These are phyloP conservation scores for Emmelina monodactyla DNA, from an alignment of 2,888 invertebrate genomes.

Conservation along the genomic window DNA sequence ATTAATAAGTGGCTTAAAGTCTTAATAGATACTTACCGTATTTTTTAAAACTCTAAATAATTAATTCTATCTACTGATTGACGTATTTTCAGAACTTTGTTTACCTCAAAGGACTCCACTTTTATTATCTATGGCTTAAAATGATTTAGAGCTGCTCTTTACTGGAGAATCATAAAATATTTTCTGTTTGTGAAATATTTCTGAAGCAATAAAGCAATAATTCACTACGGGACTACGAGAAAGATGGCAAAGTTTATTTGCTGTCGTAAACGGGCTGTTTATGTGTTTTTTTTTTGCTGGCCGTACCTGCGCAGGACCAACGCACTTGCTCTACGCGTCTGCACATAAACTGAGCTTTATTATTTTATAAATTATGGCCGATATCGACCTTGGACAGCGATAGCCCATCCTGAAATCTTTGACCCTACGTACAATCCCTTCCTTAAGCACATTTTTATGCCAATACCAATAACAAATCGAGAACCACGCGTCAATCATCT, in stretches of 20 bases:
- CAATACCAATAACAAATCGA: background rate
- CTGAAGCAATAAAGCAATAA: constrained; percentile 67
- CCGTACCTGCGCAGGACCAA: constrained; percentile 6
- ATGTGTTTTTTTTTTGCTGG: constrained; percentile 59
- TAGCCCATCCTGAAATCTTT: too few relatives aligned
- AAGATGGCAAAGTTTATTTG: constrained; percentile 63
- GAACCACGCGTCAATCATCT: background rate
- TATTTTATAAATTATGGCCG: background rate
- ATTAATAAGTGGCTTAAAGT: too few relatives aligned
- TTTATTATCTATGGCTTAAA: constrained; percentile 66
- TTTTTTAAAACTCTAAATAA: constrained; percentile 17
- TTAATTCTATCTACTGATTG: too few relatives aligned
- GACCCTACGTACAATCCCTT: too few relatives aligned
- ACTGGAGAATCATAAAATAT: constrained; percentile 66
- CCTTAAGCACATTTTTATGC: too few relatives aligned
- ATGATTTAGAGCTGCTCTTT: constrained; percentile 63
- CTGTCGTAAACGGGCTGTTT: constrained; percentile 62
- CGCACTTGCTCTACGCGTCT: constrained; percentile 28
- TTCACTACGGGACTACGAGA: constrained; percentile 63
- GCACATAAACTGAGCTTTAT: constrained; percentile 40
- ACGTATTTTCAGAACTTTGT: constrained; percentile 39
- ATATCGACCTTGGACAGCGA: background rate
- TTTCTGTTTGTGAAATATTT: constrained; percentile 67
- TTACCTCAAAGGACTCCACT: constrained; percentile 55
- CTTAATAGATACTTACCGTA: too few relatives aligned